These are phyloP conservation scores for Meiosimyza decipiens DNA, from an alignment of 2,888 invertebrate species.

Conservation along the genomic window DNA sequence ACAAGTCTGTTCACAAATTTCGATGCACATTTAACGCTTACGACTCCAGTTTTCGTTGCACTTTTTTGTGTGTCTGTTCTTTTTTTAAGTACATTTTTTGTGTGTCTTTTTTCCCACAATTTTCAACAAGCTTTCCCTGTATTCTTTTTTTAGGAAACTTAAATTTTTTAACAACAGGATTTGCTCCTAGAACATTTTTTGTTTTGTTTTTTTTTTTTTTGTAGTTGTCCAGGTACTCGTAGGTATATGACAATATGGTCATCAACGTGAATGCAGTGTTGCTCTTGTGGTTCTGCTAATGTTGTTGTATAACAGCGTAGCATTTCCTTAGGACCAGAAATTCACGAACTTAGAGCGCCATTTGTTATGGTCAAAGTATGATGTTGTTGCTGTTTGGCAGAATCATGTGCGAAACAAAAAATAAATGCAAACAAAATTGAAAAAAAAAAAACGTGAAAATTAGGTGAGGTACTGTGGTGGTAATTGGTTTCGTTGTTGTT, in stretches of 20 bases:
- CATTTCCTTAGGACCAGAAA: not conserved
- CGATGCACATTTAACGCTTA: too few species aligned
- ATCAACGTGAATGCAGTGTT: constrained; percentile 4
- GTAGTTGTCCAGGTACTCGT: not conserved
- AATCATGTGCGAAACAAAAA: constrained; percentile 17
- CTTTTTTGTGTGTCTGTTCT: too few species aligned
- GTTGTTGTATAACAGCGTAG: not conserved
- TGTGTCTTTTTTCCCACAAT: too few species aligned
- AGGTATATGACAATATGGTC: constrained; percentile 21
- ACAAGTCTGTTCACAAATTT: too few species aligned
- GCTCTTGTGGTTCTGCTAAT: not conserved
- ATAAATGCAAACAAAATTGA: not conserved
- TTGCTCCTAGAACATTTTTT: too few species aligned
- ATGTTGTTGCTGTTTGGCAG: constrained; percentile 1
- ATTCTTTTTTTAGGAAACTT: too few species aligned
- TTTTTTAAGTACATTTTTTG: too few species aligned
- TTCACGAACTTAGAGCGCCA: constrained; percentile 10
- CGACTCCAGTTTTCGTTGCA: too few species aligned
- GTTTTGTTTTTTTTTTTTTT: not conserved
- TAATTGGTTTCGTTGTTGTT: constrained; percentile 16
- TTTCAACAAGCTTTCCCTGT: too few species aligned
- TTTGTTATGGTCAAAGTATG: constrained; percentile 6
- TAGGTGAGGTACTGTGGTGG: constrained; percentile 9
- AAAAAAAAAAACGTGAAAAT: constrained; percentile 3
- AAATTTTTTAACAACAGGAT: too few species aligned